phyloP scores from a whole-genome alignment of 2,888 invertebrate genomes.

The Drosophila pseudotakahashii region DNA sequence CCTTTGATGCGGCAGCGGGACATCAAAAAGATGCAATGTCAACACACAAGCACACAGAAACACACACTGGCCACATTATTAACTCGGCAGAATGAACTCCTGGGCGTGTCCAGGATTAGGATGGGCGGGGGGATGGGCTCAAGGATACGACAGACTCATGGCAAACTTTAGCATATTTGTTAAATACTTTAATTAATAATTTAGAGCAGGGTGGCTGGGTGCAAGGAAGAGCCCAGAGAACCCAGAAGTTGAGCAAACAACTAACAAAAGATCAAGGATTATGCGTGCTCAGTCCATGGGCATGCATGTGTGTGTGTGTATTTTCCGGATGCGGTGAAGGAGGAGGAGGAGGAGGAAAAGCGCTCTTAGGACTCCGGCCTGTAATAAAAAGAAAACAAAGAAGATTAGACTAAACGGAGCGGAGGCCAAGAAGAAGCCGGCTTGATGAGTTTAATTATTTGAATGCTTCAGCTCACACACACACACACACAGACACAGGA shows the following conservation, averaged over 20 bases:
- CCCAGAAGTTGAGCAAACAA: conserved; percentile 76
- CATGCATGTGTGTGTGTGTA: conserved; percentile 28
- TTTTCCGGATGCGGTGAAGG: conserved; percentile 50
- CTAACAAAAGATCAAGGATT: conserved; percentile 82
- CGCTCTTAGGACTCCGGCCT: conserved; percentile 39
- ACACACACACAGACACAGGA: conserved; percentile 9
- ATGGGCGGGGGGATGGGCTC: neutral
- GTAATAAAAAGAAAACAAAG: conserved; percentile 74
- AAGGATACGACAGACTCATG: conserved; percentile 33
- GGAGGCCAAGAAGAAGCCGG: conserved; percentile 54
- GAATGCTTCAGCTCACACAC: conserved; percentile 69
- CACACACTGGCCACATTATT: conserved; percentile 65
- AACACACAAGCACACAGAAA: conserved; percentile 40
- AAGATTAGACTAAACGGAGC: conserved; percentile 68
- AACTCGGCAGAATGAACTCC: conserved; percentile 73
- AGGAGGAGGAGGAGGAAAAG: neutral
- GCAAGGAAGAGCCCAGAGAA: neutral
- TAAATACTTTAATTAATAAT: conserved; percentile 83
- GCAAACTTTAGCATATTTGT: conserved; percentile 78
- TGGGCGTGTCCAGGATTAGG: conserved; percentile 26
- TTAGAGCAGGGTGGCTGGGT: conserved; percentile 58
- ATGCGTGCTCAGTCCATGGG: conserved; percentile 50
- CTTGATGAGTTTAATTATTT: conserved; percentile 83
- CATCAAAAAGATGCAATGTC: conserved; percentile 75
- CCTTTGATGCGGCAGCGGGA: conserved; percentile 67